Evolutionary conservation across 2,113 vertebrate species (phyloP).

Genomic region (Irena cyanogastra): DNA sequence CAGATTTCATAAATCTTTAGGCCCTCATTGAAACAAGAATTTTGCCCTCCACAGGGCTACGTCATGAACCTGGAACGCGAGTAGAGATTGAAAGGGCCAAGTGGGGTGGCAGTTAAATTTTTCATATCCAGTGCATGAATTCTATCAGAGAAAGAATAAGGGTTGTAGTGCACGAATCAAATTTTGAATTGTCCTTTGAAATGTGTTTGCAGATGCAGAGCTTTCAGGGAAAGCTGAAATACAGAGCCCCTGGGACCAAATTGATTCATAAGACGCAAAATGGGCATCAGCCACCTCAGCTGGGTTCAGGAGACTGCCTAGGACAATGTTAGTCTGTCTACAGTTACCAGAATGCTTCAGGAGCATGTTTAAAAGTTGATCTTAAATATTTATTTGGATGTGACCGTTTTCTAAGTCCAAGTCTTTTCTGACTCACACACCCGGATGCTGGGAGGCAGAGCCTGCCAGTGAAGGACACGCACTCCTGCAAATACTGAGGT

Average conservation of each 20-base stretch:
- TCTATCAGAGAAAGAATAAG: neutral
- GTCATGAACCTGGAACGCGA: neutral
- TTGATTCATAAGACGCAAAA: neutral
- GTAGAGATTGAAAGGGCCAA: neutral
- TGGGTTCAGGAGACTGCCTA: neutral
- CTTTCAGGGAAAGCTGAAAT: neutral
- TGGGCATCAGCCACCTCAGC: neutral
- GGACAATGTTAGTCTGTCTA: neutral
- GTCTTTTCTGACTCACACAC: neutral
- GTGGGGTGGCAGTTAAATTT: neutral
- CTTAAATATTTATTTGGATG: neutral
- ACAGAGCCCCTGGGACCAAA: neutral
- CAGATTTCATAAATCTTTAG: neutral
- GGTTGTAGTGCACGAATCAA: neutral
- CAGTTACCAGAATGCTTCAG: neutral
- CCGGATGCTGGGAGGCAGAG: neutral
- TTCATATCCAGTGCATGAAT: neutral
- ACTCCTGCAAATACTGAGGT: neutral
- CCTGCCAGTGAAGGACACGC: accelerated
- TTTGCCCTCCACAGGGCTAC: neutral
- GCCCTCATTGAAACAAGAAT: neutral
- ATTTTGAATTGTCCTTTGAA: neutral
- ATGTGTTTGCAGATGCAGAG: neutral
- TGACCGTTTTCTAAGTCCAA: neutral
- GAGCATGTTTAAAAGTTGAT: neutral